phyloP scores from a whole-genome alignment of 2,797 vertebrate genomes.

The Sphenopsis melanotis region DNA sequence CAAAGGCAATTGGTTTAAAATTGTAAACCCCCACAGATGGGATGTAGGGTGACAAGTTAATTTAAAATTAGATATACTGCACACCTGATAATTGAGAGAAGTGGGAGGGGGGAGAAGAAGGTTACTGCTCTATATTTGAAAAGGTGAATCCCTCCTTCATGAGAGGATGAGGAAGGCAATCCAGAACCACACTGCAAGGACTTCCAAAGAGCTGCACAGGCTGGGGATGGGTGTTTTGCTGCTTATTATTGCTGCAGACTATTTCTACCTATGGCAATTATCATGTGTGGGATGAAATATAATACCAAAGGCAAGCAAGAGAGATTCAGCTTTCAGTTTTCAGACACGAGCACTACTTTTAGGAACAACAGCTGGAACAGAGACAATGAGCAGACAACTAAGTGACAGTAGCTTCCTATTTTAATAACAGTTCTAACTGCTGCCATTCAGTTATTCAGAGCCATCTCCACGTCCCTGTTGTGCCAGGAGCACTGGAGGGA shows the following conservation, averaged over 20 bases:
- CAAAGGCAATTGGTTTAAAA: slow-evolving; percentile 64
- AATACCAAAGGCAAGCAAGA: background rate
- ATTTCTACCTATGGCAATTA: background rate
- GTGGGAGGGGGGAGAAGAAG: slow-evolving; percentile 27
- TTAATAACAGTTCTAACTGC: background rate
- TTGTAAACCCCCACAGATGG: slow-evolving; percentile 48
- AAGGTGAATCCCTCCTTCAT: slow-evolving; percentile 66
- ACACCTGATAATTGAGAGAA: slow-evolving; percentile 53
- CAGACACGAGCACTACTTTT: background rate
- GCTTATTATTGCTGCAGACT: background rate
- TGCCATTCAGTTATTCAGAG: background rate
- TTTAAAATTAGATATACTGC: slow-evolving; percentile 66
- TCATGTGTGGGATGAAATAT: background rate
- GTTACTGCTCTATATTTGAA: slow-evolving; percentile 60
- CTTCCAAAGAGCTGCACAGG: background rate
- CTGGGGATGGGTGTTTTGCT: background rate
- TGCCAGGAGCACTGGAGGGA: background rate
- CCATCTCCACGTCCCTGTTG: background rate
- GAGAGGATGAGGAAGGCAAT: background rate
- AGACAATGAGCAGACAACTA: background rate
- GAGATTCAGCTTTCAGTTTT: background rate
- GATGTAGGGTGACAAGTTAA: slow-evolving; percentile 59
- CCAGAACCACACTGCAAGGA: background rate
- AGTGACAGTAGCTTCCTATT: background rate
- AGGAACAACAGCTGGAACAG: background rate